Conservation (phyloP, 2,113 vertebrate species). For the Montifringilla adamsi region DNA sequence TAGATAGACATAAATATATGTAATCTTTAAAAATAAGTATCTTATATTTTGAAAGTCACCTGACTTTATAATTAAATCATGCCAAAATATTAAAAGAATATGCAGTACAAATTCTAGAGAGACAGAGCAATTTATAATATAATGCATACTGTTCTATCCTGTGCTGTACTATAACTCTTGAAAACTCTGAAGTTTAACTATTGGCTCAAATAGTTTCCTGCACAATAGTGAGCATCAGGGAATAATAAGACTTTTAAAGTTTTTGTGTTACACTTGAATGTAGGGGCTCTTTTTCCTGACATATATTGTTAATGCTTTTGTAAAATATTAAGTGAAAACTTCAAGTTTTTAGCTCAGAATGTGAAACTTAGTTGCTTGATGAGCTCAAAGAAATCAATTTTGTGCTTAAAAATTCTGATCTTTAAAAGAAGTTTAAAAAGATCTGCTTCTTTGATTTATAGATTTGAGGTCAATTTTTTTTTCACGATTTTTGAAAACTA, state of each 20-base stretch:
- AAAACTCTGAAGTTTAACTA: neutral
- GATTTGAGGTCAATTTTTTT: neutral
- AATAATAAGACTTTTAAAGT: neutral
- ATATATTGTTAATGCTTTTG: neutral
- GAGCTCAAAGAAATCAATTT: neutral
- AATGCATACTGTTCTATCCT: neutral
- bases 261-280: neutral
- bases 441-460: neutral
- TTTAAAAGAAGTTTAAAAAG: neutral
- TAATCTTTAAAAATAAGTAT: neutral
- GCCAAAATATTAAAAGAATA: neutral
- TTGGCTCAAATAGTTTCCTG: neutral
- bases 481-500: too few relatives aligned
- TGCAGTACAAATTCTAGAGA: neutral
- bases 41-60: neutral
- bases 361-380: neutral
- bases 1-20: neutral
- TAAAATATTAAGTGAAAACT: neutral
- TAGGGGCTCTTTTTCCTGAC: neutral
- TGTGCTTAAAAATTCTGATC: rapidly evolving
- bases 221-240: neutral
- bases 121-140: neutral
- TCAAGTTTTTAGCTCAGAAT: neutral
- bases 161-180: neutral
- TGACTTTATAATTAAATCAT: neutral